Evolutionary conservation across 1,140 invertebrate genomes (phyloP).

Genomic region (Lucilia sericata): DNA sequence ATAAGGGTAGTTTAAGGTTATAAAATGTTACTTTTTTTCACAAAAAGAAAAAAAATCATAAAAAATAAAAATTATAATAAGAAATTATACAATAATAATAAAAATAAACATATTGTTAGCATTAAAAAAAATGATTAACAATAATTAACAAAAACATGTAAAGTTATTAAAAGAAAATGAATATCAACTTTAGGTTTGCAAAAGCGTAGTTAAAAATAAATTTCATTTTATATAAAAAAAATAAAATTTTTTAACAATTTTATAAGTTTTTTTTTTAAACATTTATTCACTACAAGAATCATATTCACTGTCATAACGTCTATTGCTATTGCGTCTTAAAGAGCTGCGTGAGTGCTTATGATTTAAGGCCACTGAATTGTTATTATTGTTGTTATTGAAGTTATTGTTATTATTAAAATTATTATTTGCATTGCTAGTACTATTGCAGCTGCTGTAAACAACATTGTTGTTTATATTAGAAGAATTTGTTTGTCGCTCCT

Average conservation of each 20-base stretch:
- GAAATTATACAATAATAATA: slow-evolving; percentile 41
- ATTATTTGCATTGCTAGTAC: slow-evolving; percentile 48
- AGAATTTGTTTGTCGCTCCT: slow-evolving; percentile 15
- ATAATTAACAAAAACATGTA: slow-evolving; percentile 36
- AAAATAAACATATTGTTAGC: neutral
- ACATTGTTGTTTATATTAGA: slow-evolving; percentile 39
- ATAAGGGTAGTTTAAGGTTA: neutral
- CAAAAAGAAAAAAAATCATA: slow-evolving; percentile 27
- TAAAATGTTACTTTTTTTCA: slow-evolving; percentile 15
- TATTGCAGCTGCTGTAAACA: slow-evolving; percentile 49
- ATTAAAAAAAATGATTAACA: slow-evolving; percentile 26
- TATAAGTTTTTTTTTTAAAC: neutral
- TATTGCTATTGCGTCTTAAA: slow-evolving; percentile 53
- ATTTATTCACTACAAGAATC: slow-evolving; percentile 65
- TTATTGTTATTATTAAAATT: slow-evolving; percentile 11
- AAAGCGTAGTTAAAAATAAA: neutral
- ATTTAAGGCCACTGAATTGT: slow-evolving; percentile 49
- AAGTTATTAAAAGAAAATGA: neutral
- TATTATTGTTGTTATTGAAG: slow-evolving; percentile 49
- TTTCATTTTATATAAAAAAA: neutral
- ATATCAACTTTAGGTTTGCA: neutral
- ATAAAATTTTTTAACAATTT: too few relatives aligned
- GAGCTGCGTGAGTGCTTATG: slow-evolving; percentile 43
- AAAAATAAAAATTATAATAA: neutral
- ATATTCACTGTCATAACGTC: slow-evolving; percentile 63